Base-by-base conservation (phyloP, 2,113 vertebrate species). In the Ptilonorhynchus violaceus region DNA sequence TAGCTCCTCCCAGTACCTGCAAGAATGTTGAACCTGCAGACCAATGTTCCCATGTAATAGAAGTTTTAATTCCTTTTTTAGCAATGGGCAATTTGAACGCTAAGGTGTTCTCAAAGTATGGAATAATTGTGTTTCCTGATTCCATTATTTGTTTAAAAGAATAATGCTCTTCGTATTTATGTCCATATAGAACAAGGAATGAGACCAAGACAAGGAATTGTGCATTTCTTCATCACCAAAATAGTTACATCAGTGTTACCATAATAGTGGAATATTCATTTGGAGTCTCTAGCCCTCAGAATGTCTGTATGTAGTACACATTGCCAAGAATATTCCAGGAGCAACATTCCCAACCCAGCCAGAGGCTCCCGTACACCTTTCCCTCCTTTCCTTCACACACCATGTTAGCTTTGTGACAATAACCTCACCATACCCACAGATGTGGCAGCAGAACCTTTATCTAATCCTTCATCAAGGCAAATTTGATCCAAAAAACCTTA, bases 221-320 rank as follows among this genome's bases (percentile, higher is more conserved):
- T 35, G 30, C 10, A 15, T 70, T 53, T 67, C 18, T 70, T 16
- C 44, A 35, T 24, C 44, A 93, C 14, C 24, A 56, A 9, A 78
- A 27, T 0, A 28, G 6, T 56, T 20, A n/a, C 14, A 42, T 17
- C 35, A 24, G 66, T 52, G 44, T 16, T 22, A 33, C 3, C n/a
- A 49, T 15, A 2, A 5, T 47, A 58, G 3, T 1, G 35, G 24
- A 33, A 15, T 13, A 35, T n/a, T 39, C 16, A 47, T 52, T 80
- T 8, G 27, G 19, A 33, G 14, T 19, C 18, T 12, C 6, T 6
- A 44, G 7, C 16, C 35, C 12, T 12, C 21, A 76, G 19, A 31
- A 7, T 25, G 60, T 0, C 0, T 27, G 5, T 52, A 13, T 11
- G 5, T 14, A 35, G 31, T 2, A 25, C 2, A 69, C 37, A 8